These are phyloP conservation scores for Psylliodes chrysocephalus DNA, from an alignment of 2,888 invertebrate species.

Conservation along the genomic window DNA sequence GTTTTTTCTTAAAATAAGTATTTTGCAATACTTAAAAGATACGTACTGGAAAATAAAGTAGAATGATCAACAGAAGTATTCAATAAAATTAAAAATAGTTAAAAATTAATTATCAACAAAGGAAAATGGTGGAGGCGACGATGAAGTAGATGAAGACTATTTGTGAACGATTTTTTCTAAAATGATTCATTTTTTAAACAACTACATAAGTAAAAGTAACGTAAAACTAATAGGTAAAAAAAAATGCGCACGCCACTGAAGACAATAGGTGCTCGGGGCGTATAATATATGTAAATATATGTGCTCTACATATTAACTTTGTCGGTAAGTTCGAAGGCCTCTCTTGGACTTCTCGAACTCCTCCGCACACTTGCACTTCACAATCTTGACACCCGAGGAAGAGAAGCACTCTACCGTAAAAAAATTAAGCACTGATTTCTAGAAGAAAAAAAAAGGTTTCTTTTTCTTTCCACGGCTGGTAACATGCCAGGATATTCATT, in stretches of 20 bases:
- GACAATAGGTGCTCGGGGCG: conserved; percentile 44
- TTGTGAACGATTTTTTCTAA: no score
- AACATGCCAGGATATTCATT: conserved; percentile 2
- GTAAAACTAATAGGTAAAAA: no score
- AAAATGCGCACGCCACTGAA: conserved; percentile 26
- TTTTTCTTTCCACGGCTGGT: background rate
- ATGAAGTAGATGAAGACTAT: no score
- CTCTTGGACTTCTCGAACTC: conserved; percentile 44
- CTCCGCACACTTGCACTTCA: conserved; percentile 47
- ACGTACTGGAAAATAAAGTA: no score
- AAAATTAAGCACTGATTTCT: conserved; percentile 33
- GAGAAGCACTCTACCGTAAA: conserved; percentile 43
- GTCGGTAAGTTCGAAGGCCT: conserved; percentile 60
- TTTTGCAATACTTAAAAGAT: no score
- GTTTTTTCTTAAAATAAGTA: no score
- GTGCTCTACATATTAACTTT: conserved; percentile 64
- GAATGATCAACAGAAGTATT: no score
- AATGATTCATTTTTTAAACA: no score
- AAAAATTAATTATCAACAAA: no score
- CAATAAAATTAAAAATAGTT: no score
- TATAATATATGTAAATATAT: conserved; percentile 63
- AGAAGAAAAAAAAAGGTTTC: conserved; percentile 3
- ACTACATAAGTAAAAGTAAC: no score
- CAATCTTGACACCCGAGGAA: conserved; percentile 42
- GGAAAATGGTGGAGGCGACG: no score